phyloP scores from a whole-genome alignment of 2,113 vertebrate genomes.

The Indicator maculatus region DNA sequence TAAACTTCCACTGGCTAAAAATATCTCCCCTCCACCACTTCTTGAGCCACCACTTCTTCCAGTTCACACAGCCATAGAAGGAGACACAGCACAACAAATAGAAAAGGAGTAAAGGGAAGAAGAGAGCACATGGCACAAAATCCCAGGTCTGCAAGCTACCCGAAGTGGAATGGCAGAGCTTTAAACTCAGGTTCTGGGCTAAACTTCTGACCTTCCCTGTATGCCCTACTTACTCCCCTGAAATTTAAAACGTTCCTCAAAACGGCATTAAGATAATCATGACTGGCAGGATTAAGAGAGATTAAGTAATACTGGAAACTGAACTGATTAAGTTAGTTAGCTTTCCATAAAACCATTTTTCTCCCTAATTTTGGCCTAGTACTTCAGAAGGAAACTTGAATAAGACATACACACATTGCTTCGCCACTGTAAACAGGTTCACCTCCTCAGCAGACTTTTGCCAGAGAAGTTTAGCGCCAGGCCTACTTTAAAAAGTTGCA shows the following conservation, averaged over 20 bases:
- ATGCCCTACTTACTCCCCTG: not conserved
- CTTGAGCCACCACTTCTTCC: not conserved
- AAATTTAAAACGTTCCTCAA: not conserved
- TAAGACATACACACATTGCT: not conserved
- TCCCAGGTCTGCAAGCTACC: not conserved
- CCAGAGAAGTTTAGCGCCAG: not conserved
- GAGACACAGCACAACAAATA: not conserved
- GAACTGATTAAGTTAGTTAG: not conserved
- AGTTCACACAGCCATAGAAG: not conserved
- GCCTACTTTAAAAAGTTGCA: not conserved
- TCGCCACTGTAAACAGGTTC: not conserved
- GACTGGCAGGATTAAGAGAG: not conserved
- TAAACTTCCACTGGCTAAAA: slow-evolving; percentile 36
- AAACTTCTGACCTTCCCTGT: not conserved
- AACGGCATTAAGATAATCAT: not conserved
- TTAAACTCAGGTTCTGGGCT: not conserved
- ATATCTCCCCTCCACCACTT: not conserved
- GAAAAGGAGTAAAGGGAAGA: not conserved
- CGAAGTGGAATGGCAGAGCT: not conserved
- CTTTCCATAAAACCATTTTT: not conserved
- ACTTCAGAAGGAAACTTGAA: not conserved
- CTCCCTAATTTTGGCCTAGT: not conserved
- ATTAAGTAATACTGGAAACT: not conserved
- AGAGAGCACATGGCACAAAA: not conserved
- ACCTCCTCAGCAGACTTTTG: not conserved